phyloP scores from a whole-genome alignment of 2,797 vertebrate genomes.

The Hippopotamyrus pictus region DNA sequence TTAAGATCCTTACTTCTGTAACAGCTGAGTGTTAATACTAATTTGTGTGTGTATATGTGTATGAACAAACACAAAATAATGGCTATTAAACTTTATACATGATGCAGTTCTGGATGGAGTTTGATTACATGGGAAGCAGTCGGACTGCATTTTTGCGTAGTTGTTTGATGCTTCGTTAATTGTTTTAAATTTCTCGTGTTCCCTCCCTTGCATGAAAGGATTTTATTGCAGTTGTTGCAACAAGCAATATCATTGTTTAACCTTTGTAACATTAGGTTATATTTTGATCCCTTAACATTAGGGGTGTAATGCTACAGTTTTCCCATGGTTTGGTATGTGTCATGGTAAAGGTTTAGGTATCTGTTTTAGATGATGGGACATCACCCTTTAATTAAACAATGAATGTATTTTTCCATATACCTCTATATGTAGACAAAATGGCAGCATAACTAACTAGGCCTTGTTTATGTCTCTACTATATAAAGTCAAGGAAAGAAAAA shows the following conservation, averaged over 20 bases:
- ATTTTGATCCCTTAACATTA: neutral
- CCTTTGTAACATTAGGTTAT: neutral
- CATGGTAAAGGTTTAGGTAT: neutral
- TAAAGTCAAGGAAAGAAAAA: neutral
- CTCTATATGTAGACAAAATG: neutral
- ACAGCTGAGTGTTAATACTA: neutral
- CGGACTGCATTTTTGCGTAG: neutral
- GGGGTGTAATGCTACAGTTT: neutral
- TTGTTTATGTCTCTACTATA: neutral
- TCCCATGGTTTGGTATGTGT: neutral
- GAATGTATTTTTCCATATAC: neutral
- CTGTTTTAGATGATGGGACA: neutral
- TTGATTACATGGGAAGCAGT: neutral
- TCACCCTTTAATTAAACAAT: neutral
- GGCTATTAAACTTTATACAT: neutral
- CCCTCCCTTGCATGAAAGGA: neutral
- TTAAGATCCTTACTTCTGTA: neutral
- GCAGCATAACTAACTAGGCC: neutral
- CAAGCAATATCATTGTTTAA: neutral
- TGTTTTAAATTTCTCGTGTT: neutral
- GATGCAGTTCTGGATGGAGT: neutral
- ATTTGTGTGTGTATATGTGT: neutral
- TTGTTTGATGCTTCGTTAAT: neutral
- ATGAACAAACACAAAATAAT: neutral
- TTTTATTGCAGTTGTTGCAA: neutral